Evolutionary conservation across 2,888 invertebrate species (phyloP), one percentile per base, ranked within the genome.

Genomic region (Pammene fasciana): DNA sequence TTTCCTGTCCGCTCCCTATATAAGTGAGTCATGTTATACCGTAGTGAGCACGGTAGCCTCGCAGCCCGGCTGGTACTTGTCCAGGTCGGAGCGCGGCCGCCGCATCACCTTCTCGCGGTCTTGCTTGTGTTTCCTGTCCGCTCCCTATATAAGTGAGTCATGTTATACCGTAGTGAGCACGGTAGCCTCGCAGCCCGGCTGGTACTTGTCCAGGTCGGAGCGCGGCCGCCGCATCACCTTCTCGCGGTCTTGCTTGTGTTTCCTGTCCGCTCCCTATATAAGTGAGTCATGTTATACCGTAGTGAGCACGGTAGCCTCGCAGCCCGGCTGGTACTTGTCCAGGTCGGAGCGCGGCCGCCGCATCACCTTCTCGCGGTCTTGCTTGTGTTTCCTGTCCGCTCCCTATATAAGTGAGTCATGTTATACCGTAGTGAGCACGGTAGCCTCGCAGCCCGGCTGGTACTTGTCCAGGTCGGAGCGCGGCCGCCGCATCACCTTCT

Each of bases 191-290:
- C 97, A 99, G 55, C 98, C 98, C 0, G 98, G 98, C 86, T 99
- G 99, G 87, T 96, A 98, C 85, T 98, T 98, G 75, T 98, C 97
- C 77, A 97, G 95, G 85, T 98, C 98, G 1, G 95, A 93, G 14
- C 95, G 93, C 5, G 97, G 96, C 64, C 97, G 93, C 72, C 98
- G 96, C 86, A 97, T 94, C 79, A 99, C 97, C 87, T 98, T 99
- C 86, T 99, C 99, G 0, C 97, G 93, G 87, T 99, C 99, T 82
- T 99, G 99, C 84, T 99, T 99, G 86, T 99, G 98, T 82, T 99
- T 99, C 60, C 99, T 94, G 86, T 99, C 99, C 0, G 99, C 99
- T 4, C 99, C 99, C 86, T 99, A n/a, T n/a, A n/a, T n/a, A n/a
- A 26, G 26, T 26, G 26, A 13, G 3, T 34, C 38, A 14, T 94